Evolutionary conservation across 53 echinoderm and acorn worm species (phyloP).

Genomic region (Paracentrotus lividus): DNA sequence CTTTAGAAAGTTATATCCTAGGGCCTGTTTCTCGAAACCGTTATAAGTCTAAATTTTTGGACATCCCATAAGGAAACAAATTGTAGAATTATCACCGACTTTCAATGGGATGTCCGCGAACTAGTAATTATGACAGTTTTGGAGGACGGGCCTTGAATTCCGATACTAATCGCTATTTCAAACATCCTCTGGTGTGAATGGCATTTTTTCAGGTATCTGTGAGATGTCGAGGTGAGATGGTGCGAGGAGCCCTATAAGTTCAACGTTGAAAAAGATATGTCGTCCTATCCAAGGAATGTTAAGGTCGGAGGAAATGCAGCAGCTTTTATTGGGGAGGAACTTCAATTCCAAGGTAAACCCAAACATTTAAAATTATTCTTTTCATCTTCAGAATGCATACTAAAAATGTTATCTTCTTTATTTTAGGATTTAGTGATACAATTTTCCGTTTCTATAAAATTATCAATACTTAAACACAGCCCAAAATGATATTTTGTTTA

Average conservation of each 20-base stretch:
- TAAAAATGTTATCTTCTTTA: no score
- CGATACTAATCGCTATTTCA: no score
- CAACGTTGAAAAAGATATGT: conserved; percentile 80
- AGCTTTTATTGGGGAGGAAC: conserved; percentile 88
- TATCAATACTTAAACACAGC: no score
- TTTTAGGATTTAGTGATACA: no score
- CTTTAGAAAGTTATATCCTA: no score
- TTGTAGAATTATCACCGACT: no score
- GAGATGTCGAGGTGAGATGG: conserved; percentile 82
- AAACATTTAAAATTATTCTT: background rate
- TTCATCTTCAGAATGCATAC: background rate
- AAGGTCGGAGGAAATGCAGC: conserved; percentile 81
- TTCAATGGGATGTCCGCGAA: background rate
- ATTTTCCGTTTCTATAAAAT: no score
- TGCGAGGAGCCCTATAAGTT: conserved; percentile 83
- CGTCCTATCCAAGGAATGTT: conserved; percentile 90
- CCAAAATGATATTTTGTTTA: no score
- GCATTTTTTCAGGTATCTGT: conserved; percentile 80
- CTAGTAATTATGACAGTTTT: background rate
- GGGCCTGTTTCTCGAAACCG: no score
- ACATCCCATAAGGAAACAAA: no score
- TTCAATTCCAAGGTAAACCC: conserved; percentile 84
- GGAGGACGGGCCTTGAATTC: background rate
- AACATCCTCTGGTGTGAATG: no score
- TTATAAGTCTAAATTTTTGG: no score